Conservation (phyloP, 1,140 invertebrate species). For the Sinella curviseta region DNA sequence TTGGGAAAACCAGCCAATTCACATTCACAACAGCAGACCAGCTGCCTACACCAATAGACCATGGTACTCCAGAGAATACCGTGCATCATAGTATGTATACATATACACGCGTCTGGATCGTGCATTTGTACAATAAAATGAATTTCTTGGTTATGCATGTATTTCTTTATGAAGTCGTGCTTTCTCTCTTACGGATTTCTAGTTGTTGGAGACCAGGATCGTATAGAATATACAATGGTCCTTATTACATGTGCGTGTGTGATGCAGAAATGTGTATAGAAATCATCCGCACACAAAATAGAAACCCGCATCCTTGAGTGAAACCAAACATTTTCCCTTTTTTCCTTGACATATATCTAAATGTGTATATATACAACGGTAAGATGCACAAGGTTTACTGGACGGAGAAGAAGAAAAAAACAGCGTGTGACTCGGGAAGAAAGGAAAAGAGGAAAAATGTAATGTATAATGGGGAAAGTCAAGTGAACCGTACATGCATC, state of each 20-base stretch:
- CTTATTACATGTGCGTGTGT: not conserved
- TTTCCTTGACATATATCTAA: slow-evolving; percentile 4
- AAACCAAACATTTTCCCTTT: slow-evolving; percentile 10
- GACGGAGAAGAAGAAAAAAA: not conserved
- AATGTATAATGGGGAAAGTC: slow-evolving; percentile 16
- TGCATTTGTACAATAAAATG: not conserved
- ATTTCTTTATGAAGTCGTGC: too few relatives aligned
- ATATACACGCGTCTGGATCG: not conserved
- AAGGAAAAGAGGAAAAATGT: slow-evolving; percentile 4
- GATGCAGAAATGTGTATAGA: not conserved
- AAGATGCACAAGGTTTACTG: not conserved
- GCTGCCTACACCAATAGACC: not conserved
- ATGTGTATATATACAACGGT: not conserved
- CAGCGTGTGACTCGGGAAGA: not conserved
- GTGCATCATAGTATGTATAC: not conserved
- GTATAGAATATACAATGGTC: too few relatives aligned
- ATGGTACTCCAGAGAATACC: not conserved
- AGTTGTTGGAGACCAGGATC: not conserved
- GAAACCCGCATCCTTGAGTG: slow-evolving; percentile 7
- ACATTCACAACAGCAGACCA: slow-evolving; percentile 20
- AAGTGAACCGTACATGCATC: slow-evolving; percentile 5
- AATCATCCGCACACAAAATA: not conserved
- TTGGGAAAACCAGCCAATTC: slow-evolving; percentile 22
- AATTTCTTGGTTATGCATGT: not conserved
- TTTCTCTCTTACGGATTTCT: not conserved